These are phyloP conservation scores for Corythornis leucogaster DNA, from an alignment of 2,797 vertebrate species.

Conservation along the genomic window DNA sequence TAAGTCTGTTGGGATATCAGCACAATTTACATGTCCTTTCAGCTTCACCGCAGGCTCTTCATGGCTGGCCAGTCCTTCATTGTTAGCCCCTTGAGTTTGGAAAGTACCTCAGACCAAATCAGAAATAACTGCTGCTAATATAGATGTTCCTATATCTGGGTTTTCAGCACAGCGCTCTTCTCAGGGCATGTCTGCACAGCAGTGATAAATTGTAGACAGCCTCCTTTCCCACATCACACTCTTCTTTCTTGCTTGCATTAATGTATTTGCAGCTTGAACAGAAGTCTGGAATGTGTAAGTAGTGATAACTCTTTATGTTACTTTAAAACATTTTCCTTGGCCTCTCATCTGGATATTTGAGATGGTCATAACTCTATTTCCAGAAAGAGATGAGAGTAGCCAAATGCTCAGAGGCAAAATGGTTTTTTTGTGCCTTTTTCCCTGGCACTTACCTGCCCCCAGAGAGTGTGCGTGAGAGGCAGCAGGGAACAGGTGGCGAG, in stretches of 20 bases:
- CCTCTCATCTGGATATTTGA: constrained; percentile 63
- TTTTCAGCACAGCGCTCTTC: constrained; percentile 61
- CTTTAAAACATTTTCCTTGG: constrained; percentile 57
- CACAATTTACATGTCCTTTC: constrained; percentile 69
- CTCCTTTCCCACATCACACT: constrained; percentile 62
- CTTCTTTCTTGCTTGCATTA: constrained; percentile 66
- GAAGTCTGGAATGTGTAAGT: constrained; percentile 69
- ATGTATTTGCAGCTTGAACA: constrained; percentile 66
- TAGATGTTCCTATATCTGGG: constrained; percentile 67
- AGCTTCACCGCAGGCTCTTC: constrained; percentile 65
- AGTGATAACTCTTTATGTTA: constrained; percentile 65
- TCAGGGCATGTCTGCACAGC: constrained; percentile 68
- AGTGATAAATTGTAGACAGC: constrained; percentile 70
- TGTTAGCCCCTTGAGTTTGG: constrained; percentile 61
- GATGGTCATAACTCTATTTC: constrained; percentile 65
- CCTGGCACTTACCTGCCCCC: not conserved
- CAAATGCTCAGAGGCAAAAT: constrained; percentile 1
- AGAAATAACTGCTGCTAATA: constrained; percentile 66
- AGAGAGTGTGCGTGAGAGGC: not conserved
- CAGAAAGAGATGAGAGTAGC: constrained; percentile 37
- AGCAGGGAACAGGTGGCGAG: not conserved
- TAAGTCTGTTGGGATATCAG: constrained; percentile 49
- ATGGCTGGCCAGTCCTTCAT: constrained; percentile 65
- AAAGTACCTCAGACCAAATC: constrained; percentile 66
- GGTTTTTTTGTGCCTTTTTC: not conserved